Evolutionary conservation across 2,113 vertebrate genomes (phyloP).

Genomic region (Zosterops japonicus): DNA sequence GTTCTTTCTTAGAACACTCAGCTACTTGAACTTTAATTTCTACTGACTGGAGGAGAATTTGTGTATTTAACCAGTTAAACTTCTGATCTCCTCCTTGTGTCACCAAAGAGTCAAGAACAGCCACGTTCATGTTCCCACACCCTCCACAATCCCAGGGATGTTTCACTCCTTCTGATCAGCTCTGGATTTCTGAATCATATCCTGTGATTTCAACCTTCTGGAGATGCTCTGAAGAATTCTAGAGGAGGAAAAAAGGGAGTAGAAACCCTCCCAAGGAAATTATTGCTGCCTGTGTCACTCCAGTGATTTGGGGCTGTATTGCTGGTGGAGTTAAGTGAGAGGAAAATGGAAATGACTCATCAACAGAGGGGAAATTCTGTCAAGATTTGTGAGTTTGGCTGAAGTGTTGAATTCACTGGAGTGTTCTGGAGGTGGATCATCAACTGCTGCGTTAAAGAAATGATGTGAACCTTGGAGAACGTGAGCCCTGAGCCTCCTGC

Average conservation of each 20-base stretch:
- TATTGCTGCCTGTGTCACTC: not conserved
- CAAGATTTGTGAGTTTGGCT: not conserved
- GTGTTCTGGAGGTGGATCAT: not conserved
- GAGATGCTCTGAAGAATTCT: not conserved
- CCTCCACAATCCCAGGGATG: not conserved
- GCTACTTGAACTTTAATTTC: not conserved
- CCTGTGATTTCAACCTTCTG: not conserved
- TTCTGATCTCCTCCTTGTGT: not conserved
- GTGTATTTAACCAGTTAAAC: rapidly evolving
- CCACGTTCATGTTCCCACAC: rapidly evolving
- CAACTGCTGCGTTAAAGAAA: not conserved
- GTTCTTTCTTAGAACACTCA: not conserved
- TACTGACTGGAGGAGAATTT: rapidly evolving
- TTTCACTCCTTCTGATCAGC: rapidly evolving
- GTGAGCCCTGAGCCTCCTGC: not conserved
- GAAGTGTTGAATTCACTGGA: not conserved
- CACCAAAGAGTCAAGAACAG: not conserved
- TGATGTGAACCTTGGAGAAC: not conserved
- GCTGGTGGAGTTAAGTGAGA: too few species aligned
- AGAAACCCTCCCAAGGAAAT: not conserved
- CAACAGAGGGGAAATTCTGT: not conserved
- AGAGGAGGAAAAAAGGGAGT: not conserved
- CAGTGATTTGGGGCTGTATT: not conserved
- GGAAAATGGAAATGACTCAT: not conserved
- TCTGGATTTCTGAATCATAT: not conserved